Evolutionary conservation across 2,797 vertebrate species (phyloP), one percentile per base, ranked within the genome.

Genomic region (Hozukius guyotensis): DNA sequence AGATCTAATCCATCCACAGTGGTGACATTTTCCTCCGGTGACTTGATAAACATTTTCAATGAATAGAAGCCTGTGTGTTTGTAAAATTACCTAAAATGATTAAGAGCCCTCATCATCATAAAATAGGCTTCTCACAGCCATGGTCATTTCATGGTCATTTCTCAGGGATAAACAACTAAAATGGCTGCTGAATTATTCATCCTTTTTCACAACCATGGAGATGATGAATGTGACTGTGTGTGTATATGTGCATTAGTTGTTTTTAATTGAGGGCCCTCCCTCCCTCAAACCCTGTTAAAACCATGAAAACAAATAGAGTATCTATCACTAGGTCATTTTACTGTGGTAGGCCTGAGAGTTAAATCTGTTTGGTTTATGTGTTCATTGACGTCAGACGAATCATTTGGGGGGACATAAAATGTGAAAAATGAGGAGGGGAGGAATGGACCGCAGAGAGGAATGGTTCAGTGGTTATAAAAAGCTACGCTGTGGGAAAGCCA

Each of bases 121-220:
- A 92, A 91, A 82, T 25, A 72, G 38, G 49, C 69, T 70, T 83
- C 67, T 78, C 77, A 25, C 66, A 87, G 83, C 72, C 72, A 76
- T 59, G 78, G 89, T 81, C 80, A 82, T 84, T 86, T 83, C 86
- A 82, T 80, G 73, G 84, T 77, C 73, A 87, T 90, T 84, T 84
- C 77, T 82, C 38, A 1, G 59, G 34, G 77, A 89, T 85, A 90
- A 92, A 90, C 91, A 87, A 81, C 77, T 77, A 82, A 84, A 91
- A 88, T 31, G 46, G 38, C 68, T 83, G 65, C 71, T 90, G 75
- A 91, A 93, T 94, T 90, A 92, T 92, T 92, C 81, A 91, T 88
- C 66, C 46, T 62, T 88, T 85, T 76, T 85, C 82, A 88, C 78
- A 87, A 65, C 73, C 68, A 67, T 38, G 49, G 66, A 85, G 77